Conservation (phyloP, 2,888 invertebrate genomes). For the Margaritifera margaritifera region DNA sequence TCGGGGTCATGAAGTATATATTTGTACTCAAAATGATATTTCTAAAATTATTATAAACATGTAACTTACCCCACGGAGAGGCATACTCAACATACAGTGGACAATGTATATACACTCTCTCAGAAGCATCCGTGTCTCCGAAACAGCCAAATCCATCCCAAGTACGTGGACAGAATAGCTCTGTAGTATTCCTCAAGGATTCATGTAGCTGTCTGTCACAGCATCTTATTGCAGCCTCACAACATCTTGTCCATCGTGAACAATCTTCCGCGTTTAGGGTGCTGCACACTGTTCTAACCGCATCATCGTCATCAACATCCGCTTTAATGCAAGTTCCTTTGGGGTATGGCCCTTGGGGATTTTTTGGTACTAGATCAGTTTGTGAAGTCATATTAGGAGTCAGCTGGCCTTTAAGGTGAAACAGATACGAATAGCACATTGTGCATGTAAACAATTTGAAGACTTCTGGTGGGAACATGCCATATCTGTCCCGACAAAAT, state of each 20-base stretch:
- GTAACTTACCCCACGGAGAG: slow-evolving; percentile 51
- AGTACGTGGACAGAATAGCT: slow-evolving; percentile 50
- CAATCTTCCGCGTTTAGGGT: slow-evolving; percentile 42
- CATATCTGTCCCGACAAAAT: slow-evolving; percentile 30
- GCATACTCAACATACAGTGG: slow-evolving; percentile 72
- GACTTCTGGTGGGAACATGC: slow-evolving; percentile 16
- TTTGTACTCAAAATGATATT: too few relatives aligned
- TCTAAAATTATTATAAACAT: neutral
- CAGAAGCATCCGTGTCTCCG: slow-evolving; percentile 48
- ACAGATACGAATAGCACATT: slow-evolving; percentile 53
- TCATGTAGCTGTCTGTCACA: slow-evolving; percentile 41
- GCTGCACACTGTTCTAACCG: slow-evolving; percentile 34
- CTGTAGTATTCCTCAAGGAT: slow-evolving; percentile 16
- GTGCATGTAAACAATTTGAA: slow-evolving; percentile 46
- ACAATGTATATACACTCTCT: slow-evolving; percentile 51
- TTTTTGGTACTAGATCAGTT: slow-evolving; percentile 14
- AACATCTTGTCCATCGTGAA: slow-evolving; percentile 52
- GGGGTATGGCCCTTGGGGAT: slow-evolving; percentile 14
- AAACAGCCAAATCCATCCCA: slow-evolving; percentile 64
- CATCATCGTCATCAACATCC: slow-evolving; percentile 39
- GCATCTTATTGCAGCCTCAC: slow-evolving; percentile 42
- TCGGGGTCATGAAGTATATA: too few relatives aligned
- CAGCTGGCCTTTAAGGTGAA: slow-evolving; percentile 24
- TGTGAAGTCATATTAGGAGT: slow-evolving; percentile 11
- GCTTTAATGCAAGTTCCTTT: slow-evolving; percentile 25